Percentiles rank a stretch among this genome's conserved stretches.
Conservation (phyloP, 1,140 invertebrate species). For the Agrypnia vestita region DNA sequence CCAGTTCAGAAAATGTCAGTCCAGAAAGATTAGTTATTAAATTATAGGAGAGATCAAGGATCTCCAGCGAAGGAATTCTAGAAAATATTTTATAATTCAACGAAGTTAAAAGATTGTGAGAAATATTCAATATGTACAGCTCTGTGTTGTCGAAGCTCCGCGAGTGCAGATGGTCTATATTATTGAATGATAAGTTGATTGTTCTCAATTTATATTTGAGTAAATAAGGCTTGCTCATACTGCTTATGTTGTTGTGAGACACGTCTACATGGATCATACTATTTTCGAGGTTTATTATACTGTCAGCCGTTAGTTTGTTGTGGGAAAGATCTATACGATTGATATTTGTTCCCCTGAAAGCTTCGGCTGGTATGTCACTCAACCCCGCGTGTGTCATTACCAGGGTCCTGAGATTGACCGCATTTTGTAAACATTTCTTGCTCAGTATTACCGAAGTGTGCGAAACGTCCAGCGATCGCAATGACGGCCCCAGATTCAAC, state of each 20-base stretch:
- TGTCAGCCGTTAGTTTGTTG: neutral
- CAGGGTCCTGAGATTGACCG: neutral
- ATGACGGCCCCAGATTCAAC: neutral
- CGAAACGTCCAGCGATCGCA: neutral
- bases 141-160: neutral
- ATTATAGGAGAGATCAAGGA: neutral
- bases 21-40: neutral
- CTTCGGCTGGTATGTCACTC: neutral
- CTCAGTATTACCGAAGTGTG: neutral
- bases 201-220: neutral
- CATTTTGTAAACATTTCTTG: neutral
- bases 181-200: neutral
- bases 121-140: neutral
- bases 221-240: neutral
- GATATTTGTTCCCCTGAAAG: neutral
- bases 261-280: neutral
- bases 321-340: neutral
- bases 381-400: neutral
- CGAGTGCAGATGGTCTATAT: neutral
- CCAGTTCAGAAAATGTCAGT: neutral
- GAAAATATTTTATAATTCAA: neutral
- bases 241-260: neutral
- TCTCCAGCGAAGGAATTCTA: neutral
- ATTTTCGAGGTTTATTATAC: neutral
- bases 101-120: neutral